Evolutionary conservation across 2,888 invertebrate genomes (phyloP).

Genomic region (Galerucella nymphaeae): DNA sequence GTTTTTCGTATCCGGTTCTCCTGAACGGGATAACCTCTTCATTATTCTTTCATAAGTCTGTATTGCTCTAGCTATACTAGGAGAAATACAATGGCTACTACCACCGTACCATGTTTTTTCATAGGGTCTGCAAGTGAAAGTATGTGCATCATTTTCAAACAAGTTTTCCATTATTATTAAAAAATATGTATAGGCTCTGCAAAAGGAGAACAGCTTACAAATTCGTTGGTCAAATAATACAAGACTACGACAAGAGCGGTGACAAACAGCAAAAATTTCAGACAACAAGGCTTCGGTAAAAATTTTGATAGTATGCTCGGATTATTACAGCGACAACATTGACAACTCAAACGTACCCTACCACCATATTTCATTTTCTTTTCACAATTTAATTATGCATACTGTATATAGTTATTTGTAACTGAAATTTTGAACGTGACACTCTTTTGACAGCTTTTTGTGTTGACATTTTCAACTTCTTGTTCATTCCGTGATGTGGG

Average conservation of each 20-base stretch:
- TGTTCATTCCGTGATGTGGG: no score
- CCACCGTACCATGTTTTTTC: constrained; percentile 4
- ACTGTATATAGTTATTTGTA: background rate
- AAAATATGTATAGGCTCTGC: constrained; percentile 12
- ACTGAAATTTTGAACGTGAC: constrained; percentile 2
- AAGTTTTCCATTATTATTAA: background rate
- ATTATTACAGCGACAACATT: constrained; percentile 31
- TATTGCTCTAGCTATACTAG: background rate
- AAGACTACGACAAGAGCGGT: background rate
- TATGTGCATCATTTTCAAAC: background rate
- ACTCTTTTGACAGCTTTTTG: background rate
- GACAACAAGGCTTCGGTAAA: constrained; percentile 31
- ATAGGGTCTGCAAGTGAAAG: background rate
- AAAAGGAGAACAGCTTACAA: constrained; percentile 25
- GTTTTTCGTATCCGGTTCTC: background rate
- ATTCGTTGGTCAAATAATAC: constrained; percentile 11
- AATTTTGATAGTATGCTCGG: constrained; percentile 24
- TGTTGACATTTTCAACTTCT: background rate
- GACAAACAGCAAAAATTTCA: constrained; percentile 29
- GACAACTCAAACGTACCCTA: constrained; percentile 29
- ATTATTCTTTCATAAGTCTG: background rate
- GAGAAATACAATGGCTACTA: background rate
- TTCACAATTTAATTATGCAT: background rate
- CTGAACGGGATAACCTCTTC: background rate
- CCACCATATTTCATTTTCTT: background rate